Evolutionary conservation across 2,888 invertebrate genomes (phyloP), one percentile per base, ranked within the genome.

Genomic region (Caenorhabditis macrosperma): DNA sequence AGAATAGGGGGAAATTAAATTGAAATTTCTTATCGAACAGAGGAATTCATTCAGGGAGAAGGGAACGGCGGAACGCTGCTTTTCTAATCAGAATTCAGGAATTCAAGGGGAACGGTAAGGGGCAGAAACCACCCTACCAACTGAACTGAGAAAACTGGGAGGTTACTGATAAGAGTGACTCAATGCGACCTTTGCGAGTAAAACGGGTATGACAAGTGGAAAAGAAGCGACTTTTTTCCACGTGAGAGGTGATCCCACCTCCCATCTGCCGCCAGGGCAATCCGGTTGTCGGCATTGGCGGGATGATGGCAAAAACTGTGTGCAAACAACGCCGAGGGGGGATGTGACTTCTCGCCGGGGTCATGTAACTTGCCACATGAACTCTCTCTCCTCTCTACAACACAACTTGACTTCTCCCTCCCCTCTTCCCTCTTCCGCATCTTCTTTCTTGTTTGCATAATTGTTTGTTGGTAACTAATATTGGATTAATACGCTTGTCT

Each of bases 221-320:
- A 72, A 72, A 72, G 63, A 72, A 72, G 63, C 71, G 55, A 61
- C 71, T 72, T 72, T 72, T n/a, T 63, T 72, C 55, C 69, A 55
- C 71, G 64, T 64, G 72, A 48, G 48, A 63, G 72, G 63, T 72
- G 72, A 72, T 72, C 72, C 72, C 63, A 55, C n/a, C n/a, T n/a
- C 72, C 72, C 57, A n/a, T 30, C 28, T 30, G 20, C 38, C 52
- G 46, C 15, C 33, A n/a, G 26, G 41, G 68, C 63, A 72, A 72
- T 63, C 72, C 72, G 72, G 72, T 72, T 72, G 72, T 72, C 72
- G 55, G 55, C 72, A 72, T 57, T 72, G 72, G 57, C 64, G 64
- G 63, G 72, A 72, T 72, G 72, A 72, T 72, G 72, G 72, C 72
- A 72, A 72, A 72, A 72, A 72, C 63, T 72, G 72, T 72, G 72